Evolutionary conservation across 2,888 invertebrate genomes (phyloP), one percentile per base, ranked within the genome.

Genomic region (Cheilosia urbana): DNA sequence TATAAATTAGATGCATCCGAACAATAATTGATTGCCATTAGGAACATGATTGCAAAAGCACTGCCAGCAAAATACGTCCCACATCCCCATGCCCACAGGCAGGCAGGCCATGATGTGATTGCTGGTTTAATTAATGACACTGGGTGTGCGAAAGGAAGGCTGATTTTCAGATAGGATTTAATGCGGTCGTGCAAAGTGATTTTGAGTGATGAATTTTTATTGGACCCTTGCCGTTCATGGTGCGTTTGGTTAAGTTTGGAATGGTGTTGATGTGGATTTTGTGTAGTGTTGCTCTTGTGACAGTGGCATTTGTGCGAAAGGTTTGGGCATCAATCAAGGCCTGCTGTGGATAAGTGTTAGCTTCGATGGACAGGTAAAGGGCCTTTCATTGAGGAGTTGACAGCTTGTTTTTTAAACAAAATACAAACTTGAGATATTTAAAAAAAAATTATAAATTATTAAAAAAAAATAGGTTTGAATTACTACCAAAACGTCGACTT

Each of bases 1-100:
- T 34, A 72, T 55, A 72, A 80, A 76, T 76, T 76, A 71, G 76
- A 76, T 85, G 71, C 84, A 85, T 69, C 65, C 66, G 58, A 75
- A 69, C 27, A 71, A 66, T 80, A 76, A 76, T 80, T 80, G 80
- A 80, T 80, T 71, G 80, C 73, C 42, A 51, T 76, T 68, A 53
- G 9, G 63, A 47, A 75, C 80, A 81, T 42, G 75, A 63, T 76
- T 68, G 66, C 55, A 69, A 75, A 45, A 37, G 58, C 66, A n/a
- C 21, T 73, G 79, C 79, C 79, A 73, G 66, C 58, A 66, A 37
- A 60, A 58, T 47, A 34, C 51, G 24, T 11, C 21, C 55, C 11
- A 40, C 11, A 3, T 5, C 19, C 63, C 42, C 15, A 3, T 6
- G 19, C 13, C 37, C 37, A 11, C 0, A 11, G 9, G 30, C 0